These are phyloP conservation scores for Calidris pugnax DNA, from an alignment of 2,113 vertebrate genomes.

Conservation along the genomic window DNA sequence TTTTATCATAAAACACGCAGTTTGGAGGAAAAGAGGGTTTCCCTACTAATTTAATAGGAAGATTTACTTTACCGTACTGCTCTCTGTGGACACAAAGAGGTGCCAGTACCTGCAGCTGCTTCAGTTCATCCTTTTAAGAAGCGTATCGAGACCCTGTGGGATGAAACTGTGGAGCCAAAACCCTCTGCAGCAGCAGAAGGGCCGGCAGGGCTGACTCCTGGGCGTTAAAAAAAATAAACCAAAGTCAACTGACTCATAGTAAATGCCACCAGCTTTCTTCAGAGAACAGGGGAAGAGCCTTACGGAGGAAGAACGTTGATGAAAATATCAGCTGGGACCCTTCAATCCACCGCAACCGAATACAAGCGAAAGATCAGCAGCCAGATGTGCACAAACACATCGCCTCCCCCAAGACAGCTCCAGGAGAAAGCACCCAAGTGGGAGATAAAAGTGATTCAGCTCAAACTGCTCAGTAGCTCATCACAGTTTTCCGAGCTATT, in stretches of 20 bases:
- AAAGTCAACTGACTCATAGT: not conserved
- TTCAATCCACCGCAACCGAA: not conserved
- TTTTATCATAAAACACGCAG: not conserved
- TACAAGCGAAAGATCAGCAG: rapidly evolving
- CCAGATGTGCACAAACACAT: not conserved
- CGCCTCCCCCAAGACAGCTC: not conserved
- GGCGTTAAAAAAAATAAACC: rapidly evolving
- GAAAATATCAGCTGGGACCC: not conserved
- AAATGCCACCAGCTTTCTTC: not conserved
- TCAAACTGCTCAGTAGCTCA: not conserved
- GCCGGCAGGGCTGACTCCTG: not conserved
- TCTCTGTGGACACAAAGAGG: not conserved
- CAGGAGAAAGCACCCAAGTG: not conserved
- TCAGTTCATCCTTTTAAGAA: not conserved
- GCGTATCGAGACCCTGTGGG: not conserved
- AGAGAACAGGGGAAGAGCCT: not conserved
- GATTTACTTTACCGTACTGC: not conserved
- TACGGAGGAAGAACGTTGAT: not conserved
- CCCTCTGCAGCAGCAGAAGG: not conserved
- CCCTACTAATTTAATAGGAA: not conserved
- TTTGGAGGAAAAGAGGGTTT: not conserved
- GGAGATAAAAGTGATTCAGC: not conserved
- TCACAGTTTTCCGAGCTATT: not conserved
- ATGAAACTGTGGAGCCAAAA: not conserved
- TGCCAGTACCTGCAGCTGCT: not conserved